Evolutionary conservation across 1,140 invertebrate species (phyloP).

Genomic region (Diuraphis noxia): DNA sequence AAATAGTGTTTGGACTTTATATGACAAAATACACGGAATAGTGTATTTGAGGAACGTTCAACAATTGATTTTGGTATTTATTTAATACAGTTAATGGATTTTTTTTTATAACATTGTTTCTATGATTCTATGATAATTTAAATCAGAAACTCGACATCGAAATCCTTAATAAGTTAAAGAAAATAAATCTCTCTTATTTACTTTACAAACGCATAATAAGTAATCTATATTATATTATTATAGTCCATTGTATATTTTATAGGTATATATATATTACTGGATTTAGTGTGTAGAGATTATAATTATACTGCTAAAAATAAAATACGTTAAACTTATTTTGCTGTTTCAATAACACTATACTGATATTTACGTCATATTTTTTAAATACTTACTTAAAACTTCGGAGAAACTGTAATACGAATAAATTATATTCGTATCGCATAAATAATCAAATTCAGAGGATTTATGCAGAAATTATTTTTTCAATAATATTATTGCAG

Average conservation of each 20-base stretch:
- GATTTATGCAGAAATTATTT: background rate
- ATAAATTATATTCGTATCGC: background rate
- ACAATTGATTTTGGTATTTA: background rate
- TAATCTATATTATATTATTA: background rate
- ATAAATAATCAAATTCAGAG: background rate
- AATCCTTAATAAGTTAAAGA: background rate
- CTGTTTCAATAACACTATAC: background rate
- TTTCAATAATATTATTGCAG: background rate
- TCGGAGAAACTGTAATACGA: background rate
- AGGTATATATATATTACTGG: background rate
- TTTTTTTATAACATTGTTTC: background rate
- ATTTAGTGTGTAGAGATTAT: background rate
- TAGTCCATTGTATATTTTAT: background rate
- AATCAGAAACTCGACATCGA: background rate
- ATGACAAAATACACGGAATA: background rate
- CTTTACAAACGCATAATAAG: background rate
- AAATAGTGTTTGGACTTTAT: background rate
- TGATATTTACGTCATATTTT: background rate
- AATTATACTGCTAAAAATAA: background rate
- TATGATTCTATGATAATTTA: background rate
- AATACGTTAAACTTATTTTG: background rate
- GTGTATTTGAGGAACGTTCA: background rate
- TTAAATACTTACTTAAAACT: background rate
- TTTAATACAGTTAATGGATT: conserved; percentile 27
- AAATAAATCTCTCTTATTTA: background rate